These are phyloP conservation scores for Hesperophylax magnus DNA, from an alignment of 1,140 invertebrate species.

Conservation along the genomic window DNA sequence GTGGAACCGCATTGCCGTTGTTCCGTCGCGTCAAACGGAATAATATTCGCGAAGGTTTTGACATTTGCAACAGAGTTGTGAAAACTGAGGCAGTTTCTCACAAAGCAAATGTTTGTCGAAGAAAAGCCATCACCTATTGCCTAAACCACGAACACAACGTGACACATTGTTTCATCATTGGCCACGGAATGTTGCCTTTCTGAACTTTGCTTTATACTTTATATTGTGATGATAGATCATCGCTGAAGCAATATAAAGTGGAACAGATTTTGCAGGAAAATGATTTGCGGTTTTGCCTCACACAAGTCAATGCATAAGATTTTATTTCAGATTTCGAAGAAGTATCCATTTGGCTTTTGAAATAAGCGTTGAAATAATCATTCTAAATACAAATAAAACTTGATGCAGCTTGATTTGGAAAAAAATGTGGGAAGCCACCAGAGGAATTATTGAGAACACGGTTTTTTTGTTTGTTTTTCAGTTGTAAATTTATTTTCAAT, in stretches of 20 bases:
- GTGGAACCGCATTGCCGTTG: not conserved
- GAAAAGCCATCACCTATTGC: conserved; percentile 18
- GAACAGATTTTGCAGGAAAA: not conserved
- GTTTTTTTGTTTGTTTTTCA: too few species aligned
- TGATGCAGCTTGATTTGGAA: too few species aligned
- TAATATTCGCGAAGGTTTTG: conserved; percentile 5
- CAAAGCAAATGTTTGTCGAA: conserved; percentile 24
- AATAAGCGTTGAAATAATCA: too few species aligned
- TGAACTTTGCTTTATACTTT: not conserved
- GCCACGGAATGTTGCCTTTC: conserved; percentile 12
- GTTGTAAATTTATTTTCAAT: too few species aligned
- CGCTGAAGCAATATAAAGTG: not conserved
- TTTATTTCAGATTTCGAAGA: too few species aligned
- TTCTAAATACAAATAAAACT: too few species aligned
- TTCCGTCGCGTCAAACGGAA: conserved; percentile 15
- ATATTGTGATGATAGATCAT: conserved; percentile 9
- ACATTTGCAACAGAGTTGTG: conserved; percentile 26
- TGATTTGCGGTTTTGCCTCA: conserved; percentile 17
- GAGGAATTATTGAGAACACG: too few species aligned
- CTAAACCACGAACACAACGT: conserved; percentile 16
- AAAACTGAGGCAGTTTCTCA: conserved; percentile 30
- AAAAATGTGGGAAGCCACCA: too few species aligned
- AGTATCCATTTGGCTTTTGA: too few species aligned
- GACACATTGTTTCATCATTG: conserved; percentile 29
- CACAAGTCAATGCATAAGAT: too few species aligned